Base-by-base conservation (phyloP, 1,140 invertebrate genomes). In the Helicoverpa armigera region DNA sequence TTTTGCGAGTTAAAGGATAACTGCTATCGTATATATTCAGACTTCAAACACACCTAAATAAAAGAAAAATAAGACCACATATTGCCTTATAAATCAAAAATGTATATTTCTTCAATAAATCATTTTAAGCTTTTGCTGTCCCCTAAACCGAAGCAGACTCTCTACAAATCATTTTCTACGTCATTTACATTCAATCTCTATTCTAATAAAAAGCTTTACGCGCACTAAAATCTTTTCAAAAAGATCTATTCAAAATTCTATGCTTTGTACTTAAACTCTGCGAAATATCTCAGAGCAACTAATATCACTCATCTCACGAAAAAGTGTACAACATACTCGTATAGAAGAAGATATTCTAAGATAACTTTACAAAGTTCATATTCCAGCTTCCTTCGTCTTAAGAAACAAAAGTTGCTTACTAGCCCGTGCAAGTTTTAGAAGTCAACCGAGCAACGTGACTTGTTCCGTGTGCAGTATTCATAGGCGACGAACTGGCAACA, bases 321-420 rank as follows among this genome's bases (percentile, higher is more conserved):
- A n/a, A 23, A 58, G 9, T 18, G 54, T 4, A 23, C 56, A 63
- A n/a, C 29, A 35, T 35, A 35, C 35, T 35, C 35, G 29, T 7
- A 18, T 3, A 60, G 18, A 12, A 31, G n/a, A 9, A 58, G 54
- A 35, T 61, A 9, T 23, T 23, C 1, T n/a, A 29, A 65, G 31
- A 12, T 1, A 65, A 65, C 14, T 50, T 67, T 16, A n/a, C 43
- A 50, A 67, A 50, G 43, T 67, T 67, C 11, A 67, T 67, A 50
- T 18, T 18, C 43, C 18, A 18, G 10, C 43, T 48, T 43, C 14
- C n/a, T 67, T 23, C 43, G 48, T 18, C 16, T 50, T 67, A 67
- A 67, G 14, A 16, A 67, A 67, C 63, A 67, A 67, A 67, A 67
- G 43, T 67, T 67, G 35, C 43, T 67, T 23, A 48, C 63, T 67